Conservation (phyloP, 1,140 invertebrate species). For the Heliconius hermathena region DNA sequence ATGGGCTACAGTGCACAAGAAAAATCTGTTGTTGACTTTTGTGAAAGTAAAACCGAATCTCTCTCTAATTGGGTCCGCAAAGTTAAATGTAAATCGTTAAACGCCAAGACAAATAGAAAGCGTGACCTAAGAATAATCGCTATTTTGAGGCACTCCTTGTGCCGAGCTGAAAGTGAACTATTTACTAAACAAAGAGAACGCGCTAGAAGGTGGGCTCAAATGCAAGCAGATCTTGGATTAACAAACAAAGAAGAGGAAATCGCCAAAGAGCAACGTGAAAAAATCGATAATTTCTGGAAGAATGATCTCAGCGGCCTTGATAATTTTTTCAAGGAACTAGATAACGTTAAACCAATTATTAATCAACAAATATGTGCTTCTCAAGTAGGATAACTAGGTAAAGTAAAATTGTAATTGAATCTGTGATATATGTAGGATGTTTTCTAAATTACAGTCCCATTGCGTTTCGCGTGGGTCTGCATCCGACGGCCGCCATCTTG, state of each 20-base stretch:
- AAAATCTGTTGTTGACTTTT: slow-evolving; percentile 75
- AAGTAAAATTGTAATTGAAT: slow-evolving; percentile 66
- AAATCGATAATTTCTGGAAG: slow-evolving; percentile 78
- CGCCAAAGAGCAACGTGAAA: slow-evolving; percentile 67
- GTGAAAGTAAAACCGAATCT: slow-evolving; percentile 79
- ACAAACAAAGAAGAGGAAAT: slow-evolving; percentile 71
- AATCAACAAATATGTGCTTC: slow-evolving; percentile 43
- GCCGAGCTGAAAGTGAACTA: slow-evolving; percentile 69
- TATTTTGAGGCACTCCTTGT: slow-evolving; percentile 73
- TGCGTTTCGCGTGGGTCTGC: slow-evolving; percentile 81
- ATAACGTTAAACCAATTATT: slow-evolving; percentile 70
- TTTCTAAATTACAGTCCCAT: slow-evolving; percentile 82
- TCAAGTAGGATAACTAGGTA: slow-evolving; percentile 59
- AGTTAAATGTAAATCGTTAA: slow-evolving; percentile 76
- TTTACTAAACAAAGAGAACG: slow-evolving; percentile 78
- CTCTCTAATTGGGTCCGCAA: slow-evolving; percentile 76
- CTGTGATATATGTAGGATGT: slow-evolving; percentile 81
- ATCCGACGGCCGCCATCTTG: slow-evolving; percentile 80
- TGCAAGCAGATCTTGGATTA: slow-evolving; percentile 77
- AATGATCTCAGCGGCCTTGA: slow-evolving; percentile 79
- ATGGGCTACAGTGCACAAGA: slow-evolving; percentile 75
- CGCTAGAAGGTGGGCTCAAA: slow-evolving; percentile 76
- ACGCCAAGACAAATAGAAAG: slow-evolving; percentile 75
- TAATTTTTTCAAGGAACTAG: slow-evolving; percentile 78
- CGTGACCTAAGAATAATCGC: slow-evolving; percentile 76